Percentiles rank a stretch among this genome's conserved stretches.
Conservation (phyloP, 2,888 invertebrate genomes). For the Heteropelma amictum region DNA sequence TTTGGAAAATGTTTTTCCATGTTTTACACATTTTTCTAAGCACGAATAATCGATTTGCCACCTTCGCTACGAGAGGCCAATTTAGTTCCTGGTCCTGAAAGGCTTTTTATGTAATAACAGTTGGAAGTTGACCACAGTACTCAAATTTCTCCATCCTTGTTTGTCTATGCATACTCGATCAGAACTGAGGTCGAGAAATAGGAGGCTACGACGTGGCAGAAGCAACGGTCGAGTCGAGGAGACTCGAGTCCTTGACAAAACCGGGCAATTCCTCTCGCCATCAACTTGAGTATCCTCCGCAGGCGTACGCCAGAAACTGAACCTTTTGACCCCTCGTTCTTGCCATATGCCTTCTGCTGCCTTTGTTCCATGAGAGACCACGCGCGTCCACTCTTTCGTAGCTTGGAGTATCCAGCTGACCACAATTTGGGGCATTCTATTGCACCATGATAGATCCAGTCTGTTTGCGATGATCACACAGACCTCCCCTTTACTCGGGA, state of each 20-base stretch:
- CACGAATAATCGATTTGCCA: too few species aligned
- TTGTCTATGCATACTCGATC: too few species aligned
- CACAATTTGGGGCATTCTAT: slow-evolving; percentile 23
- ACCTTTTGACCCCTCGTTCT: slow-evolving; percentile 16
- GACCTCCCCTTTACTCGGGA: too few species aligned
- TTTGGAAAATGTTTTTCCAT: too few species aligned
- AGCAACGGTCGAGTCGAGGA: slow-evolving; percentile 33
- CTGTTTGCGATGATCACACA: too few species aligned
- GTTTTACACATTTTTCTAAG: too few species aligned
- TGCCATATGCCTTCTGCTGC: slow-evolving; percentile 13
- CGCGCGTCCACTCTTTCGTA: slow-evolving; percentile 9
- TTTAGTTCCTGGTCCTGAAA: too few species aligned
- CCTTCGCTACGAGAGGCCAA: too few species aligned
- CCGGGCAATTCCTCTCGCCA: slow-evolving; percentile 33
- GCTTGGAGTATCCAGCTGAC: neutral
- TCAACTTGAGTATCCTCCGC: slow-evolving; percentile 43
- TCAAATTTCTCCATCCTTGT: too few species aligned
- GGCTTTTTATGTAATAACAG: too few species aligned
- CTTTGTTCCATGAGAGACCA: slow-evolving; percentile 20
- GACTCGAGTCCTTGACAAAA: slow-evolving; percentile 28
- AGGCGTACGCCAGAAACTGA: slow-evolving; percentile 32
- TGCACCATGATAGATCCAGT: slow-evolving; percentile 7
- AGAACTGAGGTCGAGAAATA: neutral
- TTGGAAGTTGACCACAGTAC: too few species aligned
- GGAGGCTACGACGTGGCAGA: neutral